Evolutionary conservation across 2,888 invertebrate species (phyloP), one percentile per base, ranked within the genome.

Genomic region (Agrotis exclamationis): DNA sequence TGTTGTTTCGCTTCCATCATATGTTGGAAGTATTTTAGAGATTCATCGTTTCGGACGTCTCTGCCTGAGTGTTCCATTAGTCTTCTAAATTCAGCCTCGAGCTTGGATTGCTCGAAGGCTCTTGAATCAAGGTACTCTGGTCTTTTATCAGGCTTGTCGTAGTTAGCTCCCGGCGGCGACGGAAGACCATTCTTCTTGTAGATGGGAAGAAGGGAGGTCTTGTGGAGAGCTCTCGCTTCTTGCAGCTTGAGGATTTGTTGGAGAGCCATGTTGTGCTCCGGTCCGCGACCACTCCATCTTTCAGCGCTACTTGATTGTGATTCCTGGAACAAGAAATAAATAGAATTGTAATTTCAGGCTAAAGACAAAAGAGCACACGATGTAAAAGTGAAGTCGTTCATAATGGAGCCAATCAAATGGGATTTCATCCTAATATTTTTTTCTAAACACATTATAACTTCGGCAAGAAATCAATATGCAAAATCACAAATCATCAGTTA

Each of bases 221-320:
- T 95, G 91, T 96, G 95, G 18, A 95, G 90, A 86, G 98, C 98
- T 92, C 98, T 97, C 77, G 99, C 99, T 96, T 98, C 98, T 89
- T 98, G 98, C 89, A 99, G 98, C 88, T 98, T 97, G 88, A 99
- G 97, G 93, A 99, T 99, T 96, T 99, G 99, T 93, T 99, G 98
- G 84, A 99, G 97, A 85, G 99, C 98, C 95, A 99, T 97, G 91
- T 98, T 98, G 96, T 99, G 99, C 95, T 99, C 99, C 92, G 99
- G 98, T 87, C 98, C 98, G 92, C 98, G 98, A 91, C 98, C 98
- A 89, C 97, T 97, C 99, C 99, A 99, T 97, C 98, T 97, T 96
- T 98, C 98, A 94, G 98, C 97, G 90, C 98, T 97, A 93, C 97
- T 97, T 87, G 98, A 98, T 94, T 98, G 97, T 87, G 97, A 97